A percentile compares a stretch with the other conserved stretches of the same genome.
These are phyloP conservation scores for Catharus minimus DNA, from an alignment of 2,113 vertebrate species.

Conservation along the genomic window DNA sequence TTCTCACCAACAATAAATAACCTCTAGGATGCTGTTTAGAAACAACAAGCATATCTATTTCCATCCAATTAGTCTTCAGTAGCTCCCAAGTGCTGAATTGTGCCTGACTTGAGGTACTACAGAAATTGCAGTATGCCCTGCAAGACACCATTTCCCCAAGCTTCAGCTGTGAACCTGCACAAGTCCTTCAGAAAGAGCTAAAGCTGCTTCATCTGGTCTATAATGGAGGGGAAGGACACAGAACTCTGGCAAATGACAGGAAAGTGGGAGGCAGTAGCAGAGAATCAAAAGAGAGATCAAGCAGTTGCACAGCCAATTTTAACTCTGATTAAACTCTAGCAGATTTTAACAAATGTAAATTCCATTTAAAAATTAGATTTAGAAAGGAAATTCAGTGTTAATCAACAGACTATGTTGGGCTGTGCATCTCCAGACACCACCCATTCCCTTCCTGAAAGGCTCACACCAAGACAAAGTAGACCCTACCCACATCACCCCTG, in stretches of 20 bases:
- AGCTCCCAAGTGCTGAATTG: background rate
- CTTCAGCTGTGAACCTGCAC: background rate
- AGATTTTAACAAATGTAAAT: background rate
- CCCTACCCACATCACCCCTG: background rate
- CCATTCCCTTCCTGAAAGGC: background rate
- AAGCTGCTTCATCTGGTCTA: background rate
- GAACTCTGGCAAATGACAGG: background rate
- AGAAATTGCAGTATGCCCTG: background rate
- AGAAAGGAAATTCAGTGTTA: background rate
- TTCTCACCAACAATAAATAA: background rate
- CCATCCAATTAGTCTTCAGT: background rate
- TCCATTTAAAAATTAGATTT: background rate
- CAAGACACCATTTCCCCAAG: background rate
- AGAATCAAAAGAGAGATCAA: too few species aligned
- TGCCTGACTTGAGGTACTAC: background rate
- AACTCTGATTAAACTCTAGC: background rate
- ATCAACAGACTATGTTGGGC: background rate
- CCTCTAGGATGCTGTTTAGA: background rate
- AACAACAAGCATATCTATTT: background rate
- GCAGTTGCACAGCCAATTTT: too few species aligned
- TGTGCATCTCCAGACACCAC: background rate
- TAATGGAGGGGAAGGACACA: background rate
- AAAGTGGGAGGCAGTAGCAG: too few species aligned
- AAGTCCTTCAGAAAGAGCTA: background rate
- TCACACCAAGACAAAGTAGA: background rate